These are phyloP conservation scores for Drosophila auraria DNA, from an alignment of 1,140 invertebrate genomes.

Conservation along the genomic window DNA sequence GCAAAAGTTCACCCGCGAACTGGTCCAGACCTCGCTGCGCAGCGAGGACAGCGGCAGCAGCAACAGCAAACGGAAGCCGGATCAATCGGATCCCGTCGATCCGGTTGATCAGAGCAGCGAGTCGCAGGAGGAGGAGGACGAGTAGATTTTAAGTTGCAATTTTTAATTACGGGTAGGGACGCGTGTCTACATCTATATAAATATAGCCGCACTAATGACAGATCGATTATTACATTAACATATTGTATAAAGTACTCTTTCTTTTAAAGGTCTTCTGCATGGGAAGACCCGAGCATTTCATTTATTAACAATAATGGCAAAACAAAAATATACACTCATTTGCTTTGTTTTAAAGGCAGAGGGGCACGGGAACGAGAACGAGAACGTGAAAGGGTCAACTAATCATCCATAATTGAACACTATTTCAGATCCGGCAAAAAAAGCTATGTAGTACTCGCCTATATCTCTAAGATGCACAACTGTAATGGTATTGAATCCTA, in stretches of 20 bases:
- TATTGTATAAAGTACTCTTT: slow-evolving; percentile 31
- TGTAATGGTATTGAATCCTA: slow-evolving; percentile 51
- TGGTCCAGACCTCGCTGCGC: slow-evolving; percentile 62
- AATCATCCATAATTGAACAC: slow-evolving; percentile 25
- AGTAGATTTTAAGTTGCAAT: slow-evolving; percentile 46
- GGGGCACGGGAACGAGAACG: not conserved
- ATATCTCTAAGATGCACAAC: slow-evolving; percentile 36
- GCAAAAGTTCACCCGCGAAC: slow-evolving; percentile 78
- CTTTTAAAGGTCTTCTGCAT: slow-evolving; percentile 30
- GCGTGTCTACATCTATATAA: slow-evolving; percentile 33
- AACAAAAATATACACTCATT: slow-evolving; percentile 43
- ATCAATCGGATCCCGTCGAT: slow-evolving; percentile 22
- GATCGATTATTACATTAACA: slow-evolving; percentile 38
- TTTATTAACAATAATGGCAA: slow-evolving; percentile 49
- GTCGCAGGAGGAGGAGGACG: slow-evolving; percentile 35
- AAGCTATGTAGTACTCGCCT: slow-evolving; percentile 19
- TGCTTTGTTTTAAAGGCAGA: slow-evolving; percentile 47
- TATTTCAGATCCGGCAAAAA: slow-evolving; percentile 33
- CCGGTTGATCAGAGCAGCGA: slow-evolving; percentile 38
- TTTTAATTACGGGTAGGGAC: slow-evolving; percentile 40
- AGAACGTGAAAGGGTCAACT: slow-evolving; percentile 14
- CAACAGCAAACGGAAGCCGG: slow-evolving; percentile 11
- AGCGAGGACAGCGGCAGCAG: slow-evolving; percentile 6
- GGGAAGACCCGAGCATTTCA: slow-evolving; percentile 32
- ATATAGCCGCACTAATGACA: slow-evolving; percentile 42